Conservation (phyloP, 2,888 invertebrate species). For the Lepidochitona cinerea region DNA sequence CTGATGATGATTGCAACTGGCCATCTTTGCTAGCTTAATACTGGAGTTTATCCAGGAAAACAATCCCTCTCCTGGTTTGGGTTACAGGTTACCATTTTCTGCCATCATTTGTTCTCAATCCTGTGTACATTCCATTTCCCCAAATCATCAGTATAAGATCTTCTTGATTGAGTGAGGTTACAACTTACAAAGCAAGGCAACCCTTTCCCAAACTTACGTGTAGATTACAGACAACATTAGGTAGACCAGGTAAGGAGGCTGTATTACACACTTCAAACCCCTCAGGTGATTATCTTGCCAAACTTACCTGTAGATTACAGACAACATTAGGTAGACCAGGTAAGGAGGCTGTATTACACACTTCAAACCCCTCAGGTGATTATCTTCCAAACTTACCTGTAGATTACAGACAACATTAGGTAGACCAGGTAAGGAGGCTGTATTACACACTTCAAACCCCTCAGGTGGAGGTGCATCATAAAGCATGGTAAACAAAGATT, state of each 20-base stretch:
- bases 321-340: slow-evolving; percentile 75
- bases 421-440: slow-evolving; percentile 81
- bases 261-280: slow-evolving; percentile 87
- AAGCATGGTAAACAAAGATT: slow-evolving; percentile 81
- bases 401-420: slow-evolving; percentile 61
- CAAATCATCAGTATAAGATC: too few relatives aligned
- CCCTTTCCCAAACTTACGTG: slow-evolving; percentile 55
- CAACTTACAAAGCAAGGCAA: too few relatives aligned
- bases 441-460: slow-evolving; percentile 85
- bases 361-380: slow-evolving; percentile 82
- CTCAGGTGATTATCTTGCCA: slow-evolving; percentile 74
- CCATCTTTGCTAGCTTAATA: too few relatives aligned
- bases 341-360: slow-evolving; percentile 83
- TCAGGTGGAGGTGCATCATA: slow-evolving; percentile 83
- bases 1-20: too few relatives aligned
- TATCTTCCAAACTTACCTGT: slow-evolving; percentile 54
- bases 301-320: slow-evolving; percentile 66
- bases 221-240: slow-evolving; percentile 60
- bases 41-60: too few relatives aligned
- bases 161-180: too few relatives aligned
- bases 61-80: too few relatives aligned
- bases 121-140: too few relatives aligned
- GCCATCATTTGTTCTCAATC: too few relatives aligned
- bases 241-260: slow-evolving; percentile 80
- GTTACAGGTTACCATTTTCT: too few relatives aligned